These are phyloP conservation scores for Myrmecophaga tridactyla DNA, from an alignment of 2,113 vertebrate species.

Conservation along the genomic window DNA sequence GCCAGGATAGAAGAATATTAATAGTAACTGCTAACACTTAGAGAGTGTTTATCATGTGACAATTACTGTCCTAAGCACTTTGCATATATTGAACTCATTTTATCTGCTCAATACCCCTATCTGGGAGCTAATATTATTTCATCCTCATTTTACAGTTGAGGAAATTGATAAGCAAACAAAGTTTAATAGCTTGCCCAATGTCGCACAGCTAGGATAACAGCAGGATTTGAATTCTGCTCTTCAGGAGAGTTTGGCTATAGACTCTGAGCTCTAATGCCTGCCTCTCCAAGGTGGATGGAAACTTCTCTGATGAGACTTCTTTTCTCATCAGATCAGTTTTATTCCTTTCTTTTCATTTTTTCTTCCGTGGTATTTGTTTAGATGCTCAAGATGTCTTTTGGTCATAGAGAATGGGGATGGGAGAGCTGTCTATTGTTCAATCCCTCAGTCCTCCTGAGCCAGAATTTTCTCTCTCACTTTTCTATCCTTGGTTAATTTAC, in stretches of 20 bases:
- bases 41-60: not conserved
- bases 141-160: slow-evolving; percentile 34
- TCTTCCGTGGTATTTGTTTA: not conserved
- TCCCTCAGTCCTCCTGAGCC: not conserved
- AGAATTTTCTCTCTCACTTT: not conserved
- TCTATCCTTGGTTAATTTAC: not conserved
- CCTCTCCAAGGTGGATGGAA: not conserved
- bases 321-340: not conserved
- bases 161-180: not conserved
- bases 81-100: not conserved
- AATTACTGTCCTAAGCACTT: not conserved
- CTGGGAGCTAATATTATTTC: not conserved
- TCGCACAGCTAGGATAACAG: not conserved
- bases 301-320: not conserved
- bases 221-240: not conserved
- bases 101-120: not conserved
- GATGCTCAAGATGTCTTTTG: not conserved
- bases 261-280: not conserved
- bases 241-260: not conserved
- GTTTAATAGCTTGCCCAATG: not conserved
- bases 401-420: not conserved
- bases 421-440: not conserved
- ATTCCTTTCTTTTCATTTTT: not conserved
- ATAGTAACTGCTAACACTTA: not conserved
- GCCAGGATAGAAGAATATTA: not conserved